A percentile compares a stretch with the other conserved stretches of the same genome.
Conservation (phyloP, 2,113 vertebrate genomes). For the Menidia beryllina region DNA sequence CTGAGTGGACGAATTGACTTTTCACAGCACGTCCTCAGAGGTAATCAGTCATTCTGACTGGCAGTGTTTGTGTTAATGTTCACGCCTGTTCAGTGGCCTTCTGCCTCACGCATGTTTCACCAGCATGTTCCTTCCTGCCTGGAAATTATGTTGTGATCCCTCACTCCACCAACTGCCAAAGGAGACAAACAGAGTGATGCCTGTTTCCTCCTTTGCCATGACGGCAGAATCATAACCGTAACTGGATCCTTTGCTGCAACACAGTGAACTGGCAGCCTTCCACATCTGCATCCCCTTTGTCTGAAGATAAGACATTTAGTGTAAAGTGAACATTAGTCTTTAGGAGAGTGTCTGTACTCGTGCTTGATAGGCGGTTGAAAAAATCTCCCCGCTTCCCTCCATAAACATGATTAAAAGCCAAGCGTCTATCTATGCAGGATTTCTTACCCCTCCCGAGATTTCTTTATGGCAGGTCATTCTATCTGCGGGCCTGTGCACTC, state of each 20-base stretch:
- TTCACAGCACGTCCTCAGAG: constrained; percentile 70
- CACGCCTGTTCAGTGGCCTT: constrained; percentile 64
- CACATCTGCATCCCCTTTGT: constrained; percentile 44
- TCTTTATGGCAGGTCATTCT: constrained; percentile 42
- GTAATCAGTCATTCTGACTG: constrained; percentile 83
- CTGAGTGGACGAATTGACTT: constrained; percentile 76
- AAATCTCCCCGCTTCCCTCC: constrained; percentile 13
- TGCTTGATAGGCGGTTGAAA: constrained; percentile 43
- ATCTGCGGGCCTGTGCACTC: constrained; percentile 42
- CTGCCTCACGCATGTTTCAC: constrained; percentile 55
- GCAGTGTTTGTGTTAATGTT: constrained; percentile 76
- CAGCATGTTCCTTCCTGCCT: constrained; percentile 72
- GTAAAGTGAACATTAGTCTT: constrained; percentile 26
- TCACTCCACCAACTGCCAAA: constrained; percentile 45
- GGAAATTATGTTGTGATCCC: constrained; percentile 73
- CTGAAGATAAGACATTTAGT: constrained; percentile 51
- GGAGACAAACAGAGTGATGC: constrained; percentile 42
- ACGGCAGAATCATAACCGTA: constrained; percentile 36
- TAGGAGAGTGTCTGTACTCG: constrained; percentile 29
- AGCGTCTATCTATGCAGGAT: constrained; percentile 32
- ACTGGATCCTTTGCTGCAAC: constrained; percentile 49
- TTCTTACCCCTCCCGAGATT: constrained; percentile 29
- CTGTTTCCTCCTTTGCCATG: constrained; percentile 43
- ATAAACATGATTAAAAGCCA: constrained; percentile 54
- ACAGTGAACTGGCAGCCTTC: constrained; percentile 43